Base-by-base conservation (phyloP, 1,140 invertebrate genomes). In the Caenorhabditis tropicalis region DNA sequence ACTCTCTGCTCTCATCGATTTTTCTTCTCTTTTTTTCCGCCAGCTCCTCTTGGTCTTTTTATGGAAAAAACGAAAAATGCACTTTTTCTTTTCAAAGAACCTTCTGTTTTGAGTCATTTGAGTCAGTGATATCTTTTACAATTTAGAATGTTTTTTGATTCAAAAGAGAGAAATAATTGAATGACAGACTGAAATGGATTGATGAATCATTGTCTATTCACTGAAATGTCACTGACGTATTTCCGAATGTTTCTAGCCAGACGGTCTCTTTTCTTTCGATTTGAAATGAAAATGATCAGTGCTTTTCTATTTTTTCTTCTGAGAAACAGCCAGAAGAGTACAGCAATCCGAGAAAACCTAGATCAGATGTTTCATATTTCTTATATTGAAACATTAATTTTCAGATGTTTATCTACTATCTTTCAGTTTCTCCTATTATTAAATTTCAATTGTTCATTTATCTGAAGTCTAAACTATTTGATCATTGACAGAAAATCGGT, bases 1-100 rank as follows among this genome's bases (percentile, higher is more conserved):
- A 43, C 65, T 74, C 65, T 74, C 29, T 43, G 36, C 65, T 74
- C 36, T 74, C 65, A 74, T 74, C 65, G 65, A 74, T 74, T 74
- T 74, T 74, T 46, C 36, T 74, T 51, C 43, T 74, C 24, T 74
- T 43, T 74, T 36, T 31, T 36, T 10, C 58, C 58, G 58, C n/a
- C 9, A 24, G 65, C 33, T 43, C 65, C 36, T 15, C 65, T 31
- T 43, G 12, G 10, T 24, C 21, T 65, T 60, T 65, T 65, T 65
- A 33, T 65, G 65, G 65, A 19, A 74, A n/a, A n/a, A n/a, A n/a
- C n/a, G 65, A 19, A 19, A n/a, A n/a, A n/a, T 74, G 33, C 33
- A 74, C 65, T 39, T 65, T 65, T 65, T 36, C n/a, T n/a, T 74
- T 27, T 56, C 29, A 24, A 56, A 27, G 29, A 27, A 27, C 53